Conservation (phyloP, 2,888 invertebrate species). For the Napeogenes inachia region DNA sequence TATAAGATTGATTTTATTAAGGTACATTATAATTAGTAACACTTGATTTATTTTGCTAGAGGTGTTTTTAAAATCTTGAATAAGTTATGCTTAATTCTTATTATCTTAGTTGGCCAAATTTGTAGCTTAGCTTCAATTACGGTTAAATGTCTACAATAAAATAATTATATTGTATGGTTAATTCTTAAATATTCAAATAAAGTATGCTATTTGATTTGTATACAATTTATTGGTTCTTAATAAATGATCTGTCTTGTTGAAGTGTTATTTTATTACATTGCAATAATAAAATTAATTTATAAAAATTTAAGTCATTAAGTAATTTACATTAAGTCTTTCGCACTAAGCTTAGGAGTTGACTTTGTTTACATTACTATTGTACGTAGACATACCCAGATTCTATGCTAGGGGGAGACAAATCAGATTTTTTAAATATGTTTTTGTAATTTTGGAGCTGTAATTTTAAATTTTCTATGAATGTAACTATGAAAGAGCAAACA, state of each 20-base stretch:
- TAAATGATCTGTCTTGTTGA: not conserved
- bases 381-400: no score
- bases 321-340: no score
- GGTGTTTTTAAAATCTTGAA: slow-evolving; percentile 30
- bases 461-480: no score
- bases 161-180: slow-evolving; percentile 21
- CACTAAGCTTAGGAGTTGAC: no score
- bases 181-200: slow-evolving; percentile 36
- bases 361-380: no score
- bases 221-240: slow-evolving; percentile 35
- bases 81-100: slow-evolving; percentile 25
- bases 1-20: slow-evolving; percentile 29
- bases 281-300: no score
- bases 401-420: no score
- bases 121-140: slow-evolving; percentile 25
- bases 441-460: no score
- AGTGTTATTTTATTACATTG: not conserved
- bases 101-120: slow-evolving; percentile 27
- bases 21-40: slow-evolving; percentile 20
- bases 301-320: no score
- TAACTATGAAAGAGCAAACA: no score
- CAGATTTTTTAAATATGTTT: no score
- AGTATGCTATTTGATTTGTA: slow-evolving; percentile 38
- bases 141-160: slow-evolving; percentile 31
- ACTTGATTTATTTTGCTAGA: slow-evolving; percentile 32